Conservation (phyloP, 2,113 vertebrate genomes). For the Oryzias celebensis region DNA sequence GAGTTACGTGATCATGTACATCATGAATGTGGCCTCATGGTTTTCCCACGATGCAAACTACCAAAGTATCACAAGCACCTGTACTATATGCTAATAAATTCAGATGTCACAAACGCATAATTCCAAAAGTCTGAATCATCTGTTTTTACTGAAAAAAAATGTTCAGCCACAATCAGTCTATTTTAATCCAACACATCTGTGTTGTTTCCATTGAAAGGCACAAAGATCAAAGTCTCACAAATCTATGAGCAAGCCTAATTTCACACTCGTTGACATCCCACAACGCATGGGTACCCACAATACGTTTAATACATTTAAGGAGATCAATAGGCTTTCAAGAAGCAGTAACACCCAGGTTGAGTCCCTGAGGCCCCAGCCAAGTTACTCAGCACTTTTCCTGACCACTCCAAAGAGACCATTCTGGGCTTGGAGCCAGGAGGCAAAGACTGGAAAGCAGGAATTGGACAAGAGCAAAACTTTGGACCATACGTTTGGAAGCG, state of each 20-base stretch:
- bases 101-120: not conserved
- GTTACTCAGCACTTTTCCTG: constrained; percentile 61
- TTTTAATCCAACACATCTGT: constrained; percentile 38
- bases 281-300: constrained; percentile 23
- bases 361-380: constrained; percentile 39
- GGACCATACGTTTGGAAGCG: constrained; percentile 34
- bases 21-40: constrained; percentile 13
- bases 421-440: constrained; percentile 41
- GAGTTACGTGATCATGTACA: constrained; percentile 23
- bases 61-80: not conserved
- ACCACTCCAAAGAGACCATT: constrained; percentile 43
- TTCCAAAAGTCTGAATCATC: too few relatives aligned
- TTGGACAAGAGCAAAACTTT: constrained; percentile 37
- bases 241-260: constrained; percentile 30
- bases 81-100: constrained; percentile 1
- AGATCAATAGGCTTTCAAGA: constrained; percentile 59
- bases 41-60: not conserved
- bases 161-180: constrained; percentile 19
- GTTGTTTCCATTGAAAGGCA: not conserved
- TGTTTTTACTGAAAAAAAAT: not conserved
- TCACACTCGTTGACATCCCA: constrained; percentile 24
- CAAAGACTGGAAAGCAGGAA: constrained; percentile 30
- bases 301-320: constrained; percentile 32
- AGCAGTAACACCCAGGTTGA: constrained; percentile 54
- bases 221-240: constrained; percentile 16